Base-by-base conservation (phyloP, 2,888 invertebrate genomes). In the Zeuzera pyrina region DNA sequence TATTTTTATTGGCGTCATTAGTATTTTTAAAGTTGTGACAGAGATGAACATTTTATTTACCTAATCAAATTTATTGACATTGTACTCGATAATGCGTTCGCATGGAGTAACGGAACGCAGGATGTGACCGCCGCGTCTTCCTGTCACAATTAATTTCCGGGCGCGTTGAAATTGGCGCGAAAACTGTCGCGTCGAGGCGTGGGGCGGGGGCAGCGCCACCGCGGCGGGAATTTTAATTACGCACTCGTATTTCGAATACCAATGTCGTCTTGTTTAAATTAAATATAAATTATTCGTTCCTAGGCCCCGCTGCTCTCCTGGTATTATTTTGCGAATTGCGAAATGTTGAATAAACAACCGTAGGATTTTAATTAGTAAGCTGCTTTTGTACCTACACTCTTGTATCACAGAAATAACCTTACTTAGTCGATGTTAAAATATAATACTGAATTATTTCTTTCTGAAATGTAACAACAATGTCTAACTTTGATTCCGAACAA, bases 101-200 rank as follows among this genome's bases (percentile, higher is more conserved):
- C 45, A 57, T 68, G 65, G 65, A 65, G 49, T 68, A 78, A 74
- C 73, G 76, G 74, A 71, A 71, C 69, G 70, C 65, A 61, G 79
- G 81, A 81, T 78, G 78, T 77, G 81, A 68, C 77, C 77, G 69
- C 69, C 68, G 72, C 83, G 76, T 83, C 83, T 81, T 81, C 74
- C 81, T 83, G 83, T 83, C 83, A 83, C 83, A 78, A 83, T 83
- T 81, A 83, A 83, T 83, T 83, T 83, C 83, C 81, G 83, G 73
- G 69, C 69, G 77, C 76, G 81, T 73, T 77, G 83, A 79, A 83
- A 83, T 83, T 83, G 83, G 83, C 83, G 83, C 81, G 83, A 83
- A 83, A 83, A 83, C 76, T 79, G 83, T 79, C 78, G 81, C 73
- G 67, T 56, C 43, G 47, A 37, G 41, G 40, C 46, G 46, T 43